Percentiles rank a stretch among this genome's conserved stretches.
phyloP scores from a whole-genome alignment of 2,888 invertebrate genomes.

The Escarpia spicata region DNA sequence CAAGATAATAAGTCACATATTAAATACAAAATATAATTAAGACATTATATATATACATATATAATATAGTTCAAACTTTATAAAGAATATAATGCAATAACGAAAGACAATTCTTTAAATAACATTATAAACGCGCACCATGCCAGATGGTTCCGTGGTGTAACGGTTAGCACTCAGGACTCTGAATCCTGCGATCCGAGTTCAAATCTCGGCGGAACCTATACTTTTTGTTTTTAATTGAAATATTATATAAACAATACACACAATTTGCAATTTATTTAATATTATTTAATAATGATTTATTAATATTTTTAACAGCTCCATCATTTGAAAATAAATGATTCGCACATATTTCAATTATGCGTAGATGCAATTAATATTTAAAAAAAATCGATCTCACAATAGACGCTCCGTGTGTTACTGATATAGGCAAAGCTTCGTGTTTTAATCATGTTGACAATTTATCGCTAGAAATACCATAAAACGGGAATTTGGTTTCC shows the following conservation, averaged over 20 bases:
- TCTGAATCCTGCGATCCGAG: conserved; percentile 16
- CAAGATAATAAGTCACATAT: not conserved
- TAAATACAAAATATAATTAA: not conserved
- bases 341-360: not conserved
- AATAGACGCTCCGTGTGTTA: no score
- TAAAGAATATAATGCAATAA: not conserved
- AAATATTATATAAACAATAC: no score
- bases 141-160: not conserved
- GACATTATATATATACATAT: not conserved
- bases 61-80: not conserved
- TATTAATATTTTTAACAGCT: no score
- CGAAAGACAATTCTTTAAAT: not conserved
- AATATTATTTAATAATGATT: not conserved
- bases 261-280: no score
- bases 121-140: not conserved
- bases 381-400: no score
- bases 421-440: no score
- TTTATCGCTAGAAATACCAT: no score
- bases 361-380: no score
- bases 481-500: no score
- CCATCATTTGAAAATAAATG: no score
- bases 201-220: conserved; percentile 16
- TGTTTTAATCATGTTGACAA: no score
- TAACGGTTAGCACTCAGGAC: conserved; percentile 16
- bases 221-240: not conserved